A percentile compares a stretch with the other conserved stretches of the same genome.
These are phyloP conservation scores for Labia minor DNA, from an alignment of 2,888 invertebrate genomes.

Conservation along the genomic window DNA sequence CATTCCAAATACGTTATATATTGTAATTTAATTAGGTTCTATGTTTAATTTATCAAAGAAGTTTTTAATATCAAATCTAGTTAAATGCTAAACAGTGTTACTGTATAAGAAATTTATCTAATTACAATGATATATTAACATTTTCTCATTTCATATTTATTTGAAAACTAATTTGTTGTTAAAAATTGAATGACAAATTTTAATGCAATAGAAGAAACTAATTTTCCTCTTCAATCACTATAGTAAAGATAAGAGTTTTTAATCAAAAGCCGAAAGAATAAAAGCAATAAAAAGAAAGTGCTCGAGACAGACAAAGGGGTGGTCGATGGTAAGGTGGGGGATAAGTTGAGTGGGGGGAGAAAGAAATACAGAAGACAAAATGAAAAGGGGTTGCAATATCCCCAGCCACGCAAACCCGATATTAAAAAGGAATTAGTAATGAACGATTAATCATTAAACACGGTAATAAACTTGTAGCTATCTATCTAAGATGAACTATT, in stretches of 20 bases:
- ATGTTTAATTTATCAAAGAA: too few relatives aligned
- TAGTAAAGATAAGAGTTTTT: slow-evolving; percentile 3
- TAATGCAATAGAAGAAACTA: too few relatives aligned
- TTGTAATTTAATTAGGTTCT: too few relatives aligned
- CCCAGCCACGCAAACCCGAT: not conserved
- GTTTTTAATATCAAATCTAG: too few relatives aligned
- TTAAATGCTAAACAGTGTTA: too few relatives aligned
- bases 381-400: slow-evolving; percentile 13
- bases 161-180: too few relatives aligned
- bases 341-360: not conserved
- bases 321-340: not conserved
- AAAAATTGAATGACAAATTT: too few relatives aligned
- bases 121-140: too few relatives aligned
- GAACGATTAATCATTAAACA: slow-evolving; percentile 4
- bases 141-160: too few relatives aligned
- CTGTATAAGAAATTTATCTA: too few relatives aligned
- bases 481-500: not conserved
- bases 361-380: not conserved
- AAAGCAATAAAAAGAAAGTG: not conserved
- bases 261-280: not conserved
- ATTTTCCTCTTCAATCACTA: not conserved
- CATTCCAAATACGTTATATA: too few relatives aligned
- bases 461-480: slow-evolving; percentile 6
- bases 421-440: slow-evolving; percentile 6
- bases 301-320: not conserved